Conservation (phyloP, 2,888 invertebrate genomes). For the Drosophila testacea region DNA sequence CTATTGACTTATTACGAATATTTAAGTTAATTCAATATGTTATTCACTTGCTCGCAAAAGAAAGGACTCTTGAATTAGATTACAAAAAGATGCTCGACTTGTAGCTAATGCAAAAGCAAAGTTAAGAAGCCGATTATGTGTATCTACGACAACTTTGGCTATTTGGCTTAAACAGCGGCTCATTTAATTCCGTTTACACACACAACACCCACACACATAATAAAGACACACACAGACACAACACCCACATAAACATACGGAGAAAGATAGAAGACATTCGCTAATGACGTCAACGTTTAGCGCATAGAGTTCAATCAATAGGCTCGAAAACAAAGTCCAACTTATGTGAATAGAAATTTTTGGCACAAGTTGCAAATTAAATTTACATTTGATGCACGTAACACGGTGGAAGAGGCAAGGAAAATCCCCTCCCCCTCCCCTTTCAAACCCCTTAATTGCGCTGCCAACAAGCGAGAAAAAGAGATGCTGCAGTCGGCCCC, state of each 20-base stretch:
- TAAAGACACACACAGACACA: constrained; percentile 6
- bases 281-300: constrained; percentile 74
- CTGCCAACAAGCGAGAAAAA: constrained; percentile 28
- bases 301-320: constrained; percentile 36
- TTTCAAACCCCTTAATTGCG: constrained; percentile 36
- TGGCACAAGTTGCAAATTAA: constrained; percentile 78
- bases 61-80: constrained; percentile 13
- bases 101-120: constrained; percentile 6
- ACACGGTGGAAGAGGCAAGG: constrained; percentile 13
- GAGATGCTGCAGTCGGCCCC: constrained; percentile 45
- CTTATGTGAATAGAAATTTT: constrained; percentile 38
- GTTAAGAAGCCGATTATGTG: constrained; percentile 19
- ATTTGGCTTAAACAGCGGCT: constrained; percentile 35
- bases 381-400: constrained; percentile 80
- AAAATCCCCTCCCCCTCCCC: background rate
- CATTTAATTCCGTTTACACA: constrained; percentile 43
- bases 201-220: constrained; percentile 13
- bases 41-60: constrained; percentile 1
- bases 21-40: constrained; percentile 12
- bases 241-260: background rate
- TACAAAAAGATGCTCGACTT: constrained; percentile 10
- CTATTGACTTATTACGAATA: background rate
- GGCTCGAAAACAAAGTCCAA: constrained; percentile 34
- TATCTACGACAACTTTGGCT: constrained; percentile 34
- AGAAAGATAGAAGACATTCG: constrained; percentile 15